Conservation (phyloP, 2,888 invertebrate genomes). For the Mesorhabditis spiculigera region DNA sequence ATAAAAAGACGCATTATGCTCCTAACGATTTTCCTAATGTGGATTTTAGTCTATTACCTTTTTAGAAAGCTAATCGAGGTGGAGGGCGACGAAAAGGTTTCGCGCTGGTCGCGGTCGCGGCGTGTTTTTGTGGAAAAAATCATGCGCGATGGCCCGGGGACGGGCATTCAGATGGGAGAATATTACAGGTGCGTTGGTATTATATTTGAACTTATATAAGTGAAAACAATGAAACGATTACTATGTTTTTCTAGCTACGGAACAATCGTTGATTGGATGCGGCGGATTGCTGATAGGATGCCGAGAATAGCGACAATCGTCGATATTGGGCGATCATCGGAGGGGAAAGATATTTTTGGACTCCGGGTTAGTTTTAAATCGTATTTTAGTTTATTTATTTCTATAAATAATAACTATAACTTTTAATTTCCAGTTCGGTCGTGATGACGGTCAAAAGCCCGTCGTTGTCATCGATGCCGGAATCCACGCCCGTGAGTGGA, state of each 20-base stretch:
- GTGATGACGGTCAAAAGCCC: slow-evolving; percentile 41
- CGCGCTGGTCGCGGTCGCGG: not conserved
- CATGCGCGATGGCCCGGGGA: slow-evolving; percentile 22
- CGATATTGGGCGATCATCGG: slow-evolving; percentile 46
- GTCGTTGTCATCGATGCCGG: slow-evolving; percentile 54
- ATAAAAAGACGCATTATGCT: no score
- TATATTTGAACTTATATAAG: no score
- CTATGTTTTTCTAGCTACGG: not conserved
- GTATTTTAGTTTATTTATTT: no score
- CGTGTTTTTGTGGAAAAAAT: not conserved
- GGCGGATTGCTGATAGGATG: slow-evolving; percentile 38
- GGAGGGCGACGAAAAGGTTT: slow-evolving; percentile 1
- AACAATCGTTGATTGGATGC: slow-evolving; percentile 28
- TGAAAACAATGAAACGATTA: no score
- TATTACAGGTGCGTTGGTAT: slow-evolving; percentile 31
- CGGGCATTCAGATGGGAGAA: slow-evolving; percentile 43
- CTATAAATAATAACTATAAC: no score
- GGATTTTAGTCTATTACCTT: not conserved
- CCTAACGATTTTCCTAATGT: no score
- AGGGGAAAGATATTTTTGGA: slow-evolving; percentile 49
- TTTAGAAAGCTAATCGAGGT: slow-evolving; percentile 1
- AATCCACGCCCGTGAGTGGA: slow-evolving; percentile 53
- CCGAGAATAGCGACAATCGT: slow-evolving; percentile 39
- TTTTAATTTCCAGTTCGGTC: slow-evolving; percentile 49
- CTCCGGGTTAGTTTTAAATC: slow-evolving; percentile 30